Percentiles rank a stretch among this genome's conserved stretches.
phyloP scores from a whole-genome alignment of 2,888 invertebrate species.

The Nephrotoma appendiculata region DNA sequence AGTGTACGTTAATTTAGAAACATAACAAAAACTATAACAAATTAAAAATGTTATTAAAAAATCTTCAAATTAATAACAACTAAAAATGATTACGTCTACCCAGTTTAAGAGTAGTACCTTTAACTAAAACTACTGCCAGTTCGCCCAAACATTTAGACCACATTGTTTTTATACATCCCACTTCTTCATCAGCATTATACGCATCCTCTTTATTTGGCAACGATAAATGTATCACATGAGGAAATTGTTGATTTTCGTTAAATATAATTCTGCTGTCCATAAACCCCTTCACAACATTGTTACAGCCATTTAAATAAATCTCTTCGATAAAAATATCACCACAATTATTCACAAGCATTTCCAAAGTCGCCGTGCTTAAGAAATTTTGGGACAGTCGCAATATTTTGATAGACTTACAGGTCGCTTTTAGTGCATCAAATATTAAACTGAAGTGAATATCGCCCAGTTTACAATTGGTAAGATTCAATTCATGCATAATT shows the following conservation, averaged over 20 bases:
- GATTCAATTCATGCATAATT: slow-evolving; percentile 30
- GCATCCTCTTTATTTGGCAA: not conserved
- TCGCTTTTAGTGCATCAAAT: slow-evolving; percentile 15
- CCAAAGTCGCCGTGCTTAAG: slow-evolving; percentile 42
- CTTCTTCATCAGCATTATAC: slow-evolving; percentile 13
- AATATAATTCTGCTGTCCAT: not conserved
- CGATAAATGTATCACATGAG: not conserved
- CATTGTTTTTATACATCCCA: slow-evolving; percentile 20
- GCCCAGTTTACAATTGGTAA: slow-evolving; percentile 43
- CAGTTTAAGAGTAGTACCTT: slow-evolving; percentile 18
- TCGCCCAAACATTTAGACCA: slow-evolving; percentile 25
- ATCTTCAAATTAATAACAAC: not conserved
- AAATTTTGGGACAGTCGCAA: slow-evolving; percentile 37
- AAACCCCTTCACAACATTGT: slow-evolving; percentile 34
- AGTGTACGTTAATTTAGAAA: not conserved
- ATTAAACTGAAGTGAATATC: slow-evolving; percentile 42
- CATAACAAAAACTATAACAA: no score
- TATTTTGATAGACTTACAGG: slow-evolving; percentile 21
- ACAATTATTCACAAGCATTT: slow-evolving; percentile 34
- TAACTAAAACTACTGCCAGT: slow-evolving; percentile 18
- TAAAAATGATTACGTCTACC: slow-evolving; percentile 5
- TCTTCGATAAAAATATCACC: slow-evolving; percentile 26
- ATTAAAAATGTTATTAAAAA: not conserved
- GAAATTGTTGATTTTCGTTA: not conserved
- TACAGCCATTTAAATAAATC: slow-evolving; percentile 40